These are phyloP conservation scores for Neofelis nebulosa DNA, from an alignment of 2,113 vertebrate genomes.

Conservation along the genomic window DNA sequence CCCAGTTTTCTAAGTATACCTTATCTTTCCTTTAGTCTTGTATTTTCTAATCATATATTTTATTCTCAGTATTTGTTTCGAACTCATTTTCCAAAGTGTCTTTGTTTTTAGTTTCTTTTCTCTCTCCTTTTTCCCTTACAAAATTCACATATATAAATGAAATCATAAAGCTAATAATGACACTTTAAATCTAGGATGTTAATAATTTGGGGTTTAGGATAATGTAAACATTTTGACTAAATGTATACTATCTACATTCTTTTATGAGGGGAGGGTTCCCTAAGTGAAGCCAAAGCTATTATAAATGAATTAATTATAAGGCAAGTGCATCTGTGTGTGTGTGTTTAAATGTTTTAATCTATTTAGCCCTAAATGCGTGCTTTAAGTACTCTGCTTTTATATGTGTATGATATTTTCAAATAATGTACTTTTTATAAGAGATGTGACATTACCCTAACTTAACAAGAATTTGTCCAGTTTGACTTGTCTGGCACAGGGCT, in stretches of 20 bases:
- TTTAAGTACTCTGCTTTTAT: background rate
- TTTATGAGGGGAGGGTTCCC: background rate
- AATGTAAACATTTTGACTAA: background rate
- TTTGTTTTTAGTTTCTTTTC: background rate
- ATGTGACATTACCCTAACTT: background rate
- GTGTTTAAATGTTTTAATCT: background rate
- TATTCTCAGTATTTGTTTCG: background rate
- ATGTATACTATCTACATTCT: background rate
- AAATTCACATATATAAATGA: background rate
- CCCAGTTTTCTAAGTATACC: background rate
- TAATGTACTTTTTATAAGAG: background rate
- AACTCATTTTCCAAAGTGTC: background rate
- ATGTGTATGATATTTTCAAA: background rate
- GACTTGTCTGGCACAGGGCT: background rate
- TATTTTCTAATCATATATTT: background rate
- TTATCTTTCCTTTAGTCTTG: background rate
- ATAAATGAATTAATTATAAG: constrained; percentile 9
- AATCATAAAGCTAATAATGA: background rate
- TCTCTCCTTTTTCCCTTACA: background rate
- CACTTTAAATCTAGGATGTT: background rate
- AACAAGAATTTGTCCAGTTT: background rate
- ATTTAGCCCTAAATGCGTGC: background rate
- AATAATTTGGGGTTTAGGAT: background rate
- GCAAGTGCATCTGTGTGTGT: background rate
- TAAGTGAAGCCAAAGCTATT: background rate